phyloP scores from a whole-genome alignment of 2,888 invertebrate genomes.

The Blera fallax region DNA sequence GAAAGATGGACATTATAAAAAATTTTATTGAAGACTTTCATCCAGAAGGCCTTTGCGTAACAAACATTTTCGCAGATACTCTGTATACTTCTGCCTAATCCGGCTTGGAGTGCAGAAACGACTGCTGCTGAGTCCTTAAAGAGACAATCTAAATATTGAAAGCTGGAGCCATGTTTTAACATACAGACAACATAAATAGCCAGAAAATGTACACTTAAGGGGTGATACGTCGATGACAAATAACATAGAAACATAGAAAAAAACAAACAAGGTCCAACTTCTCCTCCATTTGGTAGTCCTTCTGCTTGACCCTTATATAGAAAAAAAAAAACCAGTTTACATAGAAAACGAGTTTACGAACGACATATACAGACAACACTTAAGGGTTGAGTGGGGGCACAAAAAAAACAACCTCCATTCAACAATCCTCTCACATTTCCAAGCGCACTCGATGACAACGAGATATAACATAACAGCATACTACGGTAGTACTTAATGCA shows the following conservation, averaged over 20 bases:
- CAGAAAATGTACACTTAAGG: background rate
- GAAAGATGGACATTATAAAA: too few relatives aligned
- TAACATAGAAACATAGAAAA: background rate
- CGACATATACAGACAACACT: slow-evolving; percentile 51
- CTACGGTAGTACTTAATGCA: slow-evolving; percentile 41
- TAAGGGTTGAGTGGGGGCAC: background rate
- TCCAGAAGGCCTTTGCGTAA: too few relatives aligned
- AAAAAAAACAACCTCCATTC: slow-evolving; percentile 9
- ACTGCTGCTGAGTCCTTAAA: too few relatives aligned
- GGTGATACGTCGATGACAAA: background rate
- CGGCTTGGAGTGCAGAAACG: too few relatives aligned
- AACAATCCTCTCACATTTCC: slow-evolving; percentile 54
- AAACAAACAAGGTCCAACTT: background rate
- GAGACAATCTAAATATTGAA: too few relatives aligned
- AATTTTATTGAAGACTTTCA: too few relatives aligned
- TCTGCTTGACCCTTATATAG: background rate
- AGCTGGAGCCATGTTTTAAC: too few relatives aligned
- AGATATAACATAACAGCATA: slow-evolving; percentile 49
- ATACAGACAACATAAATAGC: background rate
- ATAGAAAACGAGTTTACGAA: slow-evolving; percentile 25
- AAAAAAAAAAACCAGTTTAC: background rate
- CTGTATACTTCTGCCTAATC: too few relatives aligned
- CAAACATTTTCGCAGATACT: too few relatives aligned
- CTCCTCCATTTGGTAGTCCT: background rate
- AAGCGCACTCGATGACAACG: slow-evolving; percentile 28